Base-by-base conservation (phyloP, 2,888 invertebrate genomes). In the Apamea epomidion region DNA sequence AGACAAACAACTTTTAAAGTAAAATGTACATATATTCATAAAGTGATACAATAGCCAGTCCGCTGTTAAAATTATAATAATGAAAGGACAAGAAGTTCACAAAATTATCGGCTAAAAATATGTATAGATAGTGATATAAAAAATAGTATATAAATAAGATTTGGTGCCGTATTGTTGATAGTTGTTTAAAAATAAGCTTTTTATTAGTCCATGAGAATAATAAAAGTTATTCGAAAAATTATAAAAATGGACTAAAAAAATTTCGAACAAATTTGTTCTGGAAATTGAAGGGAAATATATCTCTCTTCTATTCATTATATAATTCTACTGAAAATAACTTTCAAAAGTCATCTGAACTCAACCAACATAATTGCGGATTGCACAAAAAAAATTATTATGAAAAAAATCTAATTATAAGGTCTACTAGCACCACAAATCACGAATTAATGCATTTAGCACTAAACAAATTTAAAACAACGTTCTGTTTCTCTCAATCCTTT, bases 91-190 rank as follows among this genome's bases (percentile, higher is more conserved):
- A 54, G 29, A 29, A 4, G 2, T 54, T 21, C 10, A 37, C 1
- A 29, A n/a, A 60, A n/a, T 37, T 18, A 65, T 60, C 10, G 29
- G 7, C 12, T 8, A n/a, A n/a, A 76, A 67, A 58, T 58, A 10
- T 62, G 29, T 54, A 29, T 54, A 85, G 16, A 48, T 80, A 85
- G 58, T 48, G 45, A 32, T 60, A 42, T 70, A 37, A 70, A 70
- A 72, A 67, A 78, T 78, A 80, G 18, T 72, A 70, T 60, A 67
- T 64, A 71, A 69, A 70, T 78, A 85, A 82, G 45, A 83, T 67
- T 69, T 75, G 89, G 89, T 89, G 90, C 89, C 85, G 89, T 89
- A 85, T 87, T 80, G 83, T 90, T 89, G 74, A 81, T 87, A 85
- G 80, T 88, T 87, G 51, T 86, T 64, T 81, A 85, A 71, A 78